Evolutionary conservation across 2,888 invertebrate species (phyloP).

Genomic region (Pollenia amentaria): DNA sequence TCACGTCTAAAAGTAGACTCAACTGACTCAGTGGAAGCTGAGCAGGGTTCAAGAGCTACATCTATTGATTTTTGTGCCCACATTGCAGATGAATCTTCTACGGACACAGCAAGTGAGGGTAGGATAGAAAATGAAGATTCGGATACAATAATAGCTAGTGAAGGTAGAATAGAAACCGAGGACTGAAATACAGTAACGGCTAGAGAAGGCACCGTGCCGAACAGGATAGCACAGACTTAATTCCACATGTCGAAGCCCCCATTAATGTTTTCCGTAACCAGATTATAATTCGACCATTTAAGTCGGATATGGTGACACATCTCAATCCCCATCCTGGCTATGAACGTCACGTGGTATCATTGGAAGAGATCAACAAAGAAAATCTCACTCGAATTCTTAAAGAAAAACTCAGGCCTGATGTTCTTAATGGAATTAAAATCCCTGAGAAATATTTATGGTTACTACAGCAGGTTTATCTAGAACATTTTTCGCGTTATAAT

Average conservation of each 20-base stretch:
- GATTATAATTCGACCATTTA: constrained; percentile 53
- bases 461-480: constrained; percentile 38
- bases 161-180: background rate
- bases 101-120: background rate
- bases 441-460: background rate
- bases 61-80: background rate
- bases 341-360: constrained; percentile 1
- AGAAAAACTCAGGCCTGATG: constrained; percentile 13
- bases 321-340: constrained; percentile 28
- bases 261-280: constrained; percentile 62
- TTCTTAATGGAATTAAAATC: constrained; percentile 58
- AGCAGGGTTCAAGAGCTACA: background rate
- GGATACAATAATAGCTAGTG: too few species aligned
- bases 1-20: constrained; percentile 52
- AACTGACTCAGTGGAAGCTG: constrained; percentile 2
- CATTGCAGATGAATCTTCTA: background rate
- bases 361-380: background rate
- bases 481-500: constrained; percentile 30
- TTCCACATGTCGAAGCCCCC: constrained; percentile 55
- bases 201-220: constrained; percentile 53
- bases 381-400: background rate
- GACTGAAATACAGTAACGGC: too few species aligned
- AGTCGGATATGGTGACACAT: constrained; percentile 4
- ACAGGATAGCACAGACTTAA: constrained; percentile 67
- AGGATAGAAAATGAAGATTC: background rate